A percentile compares a stretch with the other conserved stretches of the same genome.
These are phyloP conservation scores for Lutraria rhynchaena DNA, from an alignment of 1,140 invertebrate genomes.

Conservation along the genomic window DNA sequence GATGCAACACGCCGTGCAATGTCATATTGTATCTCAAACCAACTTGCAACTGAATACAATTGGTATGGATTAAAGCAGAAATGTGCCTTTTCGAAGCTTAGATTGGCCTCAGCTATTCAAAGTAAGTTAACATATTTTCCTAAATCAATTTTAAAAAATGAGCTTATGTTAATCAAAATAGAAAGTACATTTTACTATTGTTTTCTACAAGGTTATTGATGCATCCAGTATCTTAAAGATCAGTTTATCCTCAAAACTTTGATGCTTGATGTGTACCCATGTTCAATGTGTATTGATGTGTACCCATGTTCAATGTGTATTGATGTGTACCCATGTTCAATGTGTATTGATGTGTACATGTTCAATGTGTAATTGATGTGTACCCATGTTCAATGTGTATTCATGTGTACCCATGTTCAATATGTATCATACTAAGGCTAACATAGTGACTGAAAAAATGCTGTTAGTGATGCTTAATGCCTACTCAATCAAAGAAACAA, in stretches of 20 bases:
- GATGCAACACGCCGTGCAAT: not conserved
- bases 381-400: too few species aligned
- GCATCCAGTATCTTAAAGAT: not conserved
- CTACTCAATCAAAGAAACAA: not conserved
- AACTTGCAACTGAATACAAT: not conserved
- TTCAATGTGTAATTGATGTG: not conserved
- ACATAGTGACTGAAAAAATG: not conserved
- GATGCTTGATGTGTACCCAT: not conserved
- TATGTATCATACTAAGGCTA: not conserved
- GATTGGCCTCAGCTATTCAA: not conserved
- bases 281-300: too few species aligned
- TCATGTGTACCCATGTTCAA: not conserved
- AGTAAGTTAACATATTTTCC: constrained; percentile 4
- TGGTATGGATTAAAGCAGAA: constrained; percentile 15
- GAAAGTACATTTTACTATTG: not conserved
- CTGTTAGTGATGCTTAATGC: not conserved
- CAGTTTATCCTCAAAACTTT: not conserved
- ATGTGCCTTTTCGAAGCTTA: not conserved
- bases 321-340: too few species aligned
- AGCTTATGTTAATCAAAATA: not conserved
- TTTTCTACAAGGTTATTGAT: not conserved
- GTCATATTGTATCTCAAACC: not conserved
- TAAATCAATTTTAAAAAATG: not conserved
- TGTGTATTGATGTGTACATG: constrained; percentile 1
- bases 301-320: too few species aligned